Percentiles rank a stretch among this genome's conserved stretches.
Evolutionary conservation across 2,888 invertebrate species (phyloP).

Genomic region (Eupithecia insigniata): DNA sequence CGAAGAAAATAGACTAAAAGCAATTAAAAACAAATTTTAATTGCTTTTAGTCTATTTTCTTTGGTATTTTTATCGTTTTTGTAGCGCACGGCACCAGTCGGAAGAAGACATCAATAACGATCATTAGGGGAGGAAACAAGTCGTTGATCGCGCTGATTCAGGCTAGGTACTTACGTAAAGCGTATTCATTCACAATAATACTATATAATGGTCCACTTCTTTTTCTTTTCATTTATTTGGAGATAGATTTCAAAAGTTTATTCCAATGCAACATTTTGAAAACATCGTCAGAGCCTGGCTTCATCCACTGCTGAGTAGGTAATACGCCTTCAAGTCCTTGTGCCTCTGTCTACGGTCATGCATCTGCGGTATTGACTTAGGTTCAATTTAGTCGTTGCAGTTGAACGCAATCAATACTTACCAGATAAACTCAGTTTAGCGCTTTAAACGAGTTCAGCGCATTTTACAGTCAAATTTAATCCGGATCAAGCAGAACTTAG

Average conservation of each 20-base stretch:
- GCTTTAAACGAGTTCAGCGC: no score
- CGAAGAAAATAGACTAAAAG: not conserved
- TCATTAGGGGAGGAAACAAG: not conserved
- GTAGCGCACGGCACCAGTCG: not conserved
- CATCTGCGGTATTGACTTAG: no score
- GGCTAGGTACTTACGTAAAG: not conserved
- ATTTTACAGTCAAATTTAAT: no score
- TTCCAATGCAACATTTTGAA: not conserved
- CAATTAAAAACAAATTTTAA: not conserved
- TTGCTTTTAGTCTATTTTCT: no score
- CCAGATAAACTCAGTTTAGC: no score
- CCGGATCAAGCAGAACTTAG: no score
- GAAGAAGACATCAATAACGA: slow-evolving; percentile 2
- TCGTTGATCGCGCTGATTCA: not conserved
- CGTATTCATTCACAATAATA: not conserved
- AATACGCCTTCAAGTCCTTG: no score
- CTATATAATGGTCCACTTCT: not conserved
- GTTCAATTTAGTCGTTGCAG: no score
- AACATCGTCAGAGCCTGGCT: not conserved
- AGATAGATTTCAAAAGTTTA: not conserved
- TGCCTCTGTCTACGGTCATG: no score
- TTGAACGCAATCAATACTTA: no score
- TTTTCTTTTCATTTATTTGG: not conserved
- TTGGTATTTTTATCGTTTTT: no score
- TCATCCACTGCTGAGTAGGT: no score